Base-by-base conservation (phyloP, 2,113 vertebrate genomes). In the Cranoglanis bouderius region DNA sequence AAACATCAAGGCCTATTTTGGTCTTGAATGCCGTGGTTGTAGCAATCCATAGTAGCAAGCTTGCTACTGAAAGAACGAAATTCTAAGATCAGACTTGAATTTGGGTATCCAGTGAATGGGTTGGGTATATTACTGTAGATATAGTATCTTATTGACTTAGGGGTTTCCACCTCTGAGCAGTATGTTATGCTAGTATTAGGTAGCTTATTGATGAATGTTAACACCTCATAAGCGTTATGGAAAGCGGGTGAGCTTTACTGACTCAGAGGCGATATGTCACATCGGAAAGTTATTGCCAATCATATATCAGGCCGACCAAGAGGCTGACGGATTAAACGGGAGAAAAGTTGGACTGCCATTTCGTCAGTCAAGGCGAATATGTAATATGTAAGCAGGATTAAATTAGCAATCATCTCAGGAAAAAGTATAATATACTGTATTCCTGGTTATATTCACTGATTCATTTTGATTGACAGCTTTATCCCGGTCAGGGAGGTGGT, bases 161-260 rank as follows among this genome's bases (percentile, higher is more conserved):
- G 63, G 55, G 61, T 43, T 43, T 80, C 61, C 59, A 87, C 46
- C 63, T 82, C 74, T 13, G 14, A 35, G 32, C 72, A 51, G 70
- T 43, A 70, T 89, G 88, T 90, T 90, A 84, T 88, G 63, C 38
- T 86, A 87, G 90, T 88, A 65, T 65, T 88, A 65, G 59, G 55
- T 77, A 59, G 84, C 88, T 84, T 90, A 81, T 72, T 85, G 85
- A 84, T 77, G 16, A 85, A 77, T 29, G 21, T 87, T 89, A 87
- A 90, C 81, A 85, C 85, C 57, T 88, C 65, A 91, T 88, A 83
- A 82, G 40, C 88, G 84, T 89, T 88, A 75, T 82, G 82, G 85
- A 35, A 85, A 40, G 55, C 51, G 29, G 43, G 84, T 86, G 59
- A 80, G 35, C 70, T 80, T 89, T 88, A 89, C 70, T 85, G 84